Evolutionary conservation across 1,140 invertebrate genomes (phyloP), one percentile per base, ranked within the genome.

Genomic region (Geopemphigus sp.): DNA sequence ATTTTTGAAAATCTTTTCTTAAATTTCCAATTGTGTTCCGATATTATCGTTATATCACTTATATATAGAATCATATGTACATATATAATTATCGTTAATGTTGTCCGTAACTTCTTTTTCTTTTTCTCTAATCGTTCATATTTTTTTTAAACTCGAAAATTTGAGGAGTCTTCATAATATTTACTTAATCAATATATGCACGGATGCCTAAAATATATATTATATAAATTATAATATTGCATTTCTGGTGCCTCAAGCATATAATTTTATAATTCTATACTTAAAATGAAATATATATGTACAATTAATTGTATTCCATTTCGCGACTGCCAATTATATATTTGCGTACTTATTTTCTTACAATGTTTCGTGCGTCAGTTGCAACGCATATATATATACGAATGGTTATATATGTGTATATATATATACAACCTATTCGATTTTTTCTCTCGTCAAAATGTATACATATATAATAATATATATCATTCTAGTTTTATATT

Each of bases 271-370:
- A 26, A 26, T 15, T 45, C 39, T 53, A 53, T 15, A 53, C 15
- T 11, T 53, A 12, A 53, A 45, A 45, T 45, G n/a, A 45, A 5
- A 5, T 45, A 45, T 45, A 50, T 50, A 50, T 14, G 14, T 50
- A 50, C 15, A 5, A 32, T 19, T 39, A 19, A 32, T n/a, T 32
- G n/a, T 19, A 66, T 66, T 66, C 32, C 63, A 66, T 66, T 39
- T 66, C n/a, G 63, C 63, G 26, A 66, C 63, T 66, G 63, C 63
- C 63, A 66, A 39, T 17, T 39, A 66, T 66, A 29, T 45, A 39
- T 66, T 39, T n/a, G 29, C 17, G 19, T 39, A 39, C 19, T 22
- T 66, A 4, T 66, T 66, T 39, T 45, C 32, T 45, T 50, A 50
- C 8, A 12, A 50, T 50, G n/a, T 66, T 66, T 45, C 32, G 32